A percentile compares a stretch with the other conserved stretches of the same genome.
These are phyloP conservation scores for Ephestia elutella DNA, from an alignment of 1,140 invertebrate genomes.

Conservation along the genomic window DNA sequence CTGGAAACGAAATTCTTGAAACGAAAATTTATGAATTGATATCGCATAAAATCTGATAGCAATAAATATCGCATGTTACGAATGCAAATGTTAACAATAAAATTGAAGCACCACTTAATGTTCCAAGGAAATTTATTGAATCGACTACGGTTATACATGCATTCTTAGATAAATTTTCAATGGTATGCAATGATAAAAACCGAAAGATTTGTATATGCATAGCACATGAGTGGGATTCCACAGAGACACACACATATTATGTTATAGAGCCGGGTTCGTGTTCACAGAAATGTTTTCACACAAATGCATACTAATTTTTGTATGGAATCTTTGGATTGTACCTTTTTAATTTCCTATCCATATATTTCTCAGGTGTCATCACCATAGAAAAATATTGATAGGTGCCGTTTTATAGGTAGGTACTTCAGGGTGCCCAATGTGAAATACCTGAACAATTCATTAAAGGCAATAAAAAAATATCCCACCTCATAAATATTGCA, in stretches of 20 bases:
- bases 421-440: too few species aligned
- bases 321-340: too few species aligned
- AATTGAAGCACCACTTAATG: constrained; percentile 18
- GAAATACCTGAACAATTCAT: too few species aligned
- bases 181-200: background rate
- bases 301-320: too few species aligned
- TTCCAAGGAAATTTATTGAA: constrained; percentile 16
- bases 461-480: too few species aligned
- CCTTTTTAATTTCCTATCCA: too few species aligned
- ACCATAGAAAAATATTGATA: too few species aligned
- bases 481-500: too few species aligned
- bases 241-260: background rate
- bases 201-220: background rate
- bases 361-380: too few species aligned
- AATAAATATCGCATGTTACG: constrained; percentile 14
- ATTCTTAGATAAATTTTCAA: constrained; percentile 7
- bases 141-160: constrained; percentile 8
- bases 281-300: too few species aligned
- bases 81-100: constrained; percentile 21
- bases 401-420: too few species aligned
- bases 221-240: background rate
- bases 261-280: background rate
- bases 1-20: background rate
- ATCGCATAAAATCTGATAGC: constrained; percentile 16
- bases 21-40: constrained; percentile 16